phyloP scores from a whole-genome alignment of 2,113 vertebrate species.

The Mastomys coucha region DNA sequence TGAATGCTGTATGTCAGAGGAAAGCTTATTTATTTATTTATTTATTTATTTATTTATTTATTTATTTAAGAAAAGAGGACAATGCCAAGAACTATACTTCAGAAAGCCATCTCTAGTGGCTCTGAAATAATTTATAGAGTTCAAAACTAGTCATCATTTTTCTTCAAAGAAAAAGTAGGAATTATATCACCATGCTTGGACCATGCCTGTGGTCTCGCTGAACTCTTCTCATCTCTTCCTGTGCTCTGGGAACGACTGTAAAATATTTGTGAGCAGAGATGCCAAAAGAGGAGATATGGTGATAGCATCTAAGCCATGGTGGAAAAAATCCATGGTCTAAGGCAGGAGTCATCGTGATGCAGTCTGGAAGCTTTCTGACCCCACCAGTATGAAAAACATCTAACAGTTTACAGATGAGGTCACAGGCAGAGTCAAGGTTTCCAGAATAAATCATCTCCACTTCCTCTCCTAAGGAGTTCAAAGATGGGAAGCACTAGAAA shows the following conservation, averaged over 20 bases:
- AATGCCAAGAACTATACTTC: neutral
- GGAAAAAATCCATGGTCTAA: constrained; percentile 6
- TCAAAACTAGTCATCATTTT: constrained; percentile 5
- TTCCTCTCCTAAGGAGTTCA: constrained; percentile 47
- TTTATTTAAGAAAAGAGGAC: neutral
- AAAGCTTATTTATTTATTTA: neutral
- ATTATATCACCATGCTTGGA: neutral
- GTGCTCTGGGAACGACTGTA: neutral
- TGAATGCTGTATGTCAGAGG: neutral
- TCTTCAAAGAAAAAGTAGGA: constrained; percentile 41
- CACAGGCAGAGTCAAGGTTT: constrained; percentile 29
- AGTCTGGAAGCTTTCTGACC: constrained; percentile 39
- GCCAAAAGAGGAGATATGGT: neutral
- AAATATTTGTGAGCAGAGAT: constrained; percentile 30
- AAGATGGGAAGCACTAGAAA: constrained; percentile 2
- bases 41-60: neutral
- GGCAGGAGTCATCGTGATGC: constrained; percentile 3
- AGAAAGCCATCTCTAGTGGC: neutral
- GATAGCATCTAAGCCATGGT: constrained; percentile 13
- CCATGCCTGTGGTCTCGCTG: neutral
- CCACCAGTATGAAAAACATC: constrained; percentile 62
- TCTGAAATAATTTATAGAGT: neutral
- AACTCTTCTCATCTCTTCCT: neutral
- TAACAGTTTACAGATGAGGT: constrained; percentile 73
- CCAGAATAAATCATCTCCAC: constrained; percentile 66